Conservation (phyloP, 2,888 invertebrate genomes). For the Philopedon plagiatum region DNA sequence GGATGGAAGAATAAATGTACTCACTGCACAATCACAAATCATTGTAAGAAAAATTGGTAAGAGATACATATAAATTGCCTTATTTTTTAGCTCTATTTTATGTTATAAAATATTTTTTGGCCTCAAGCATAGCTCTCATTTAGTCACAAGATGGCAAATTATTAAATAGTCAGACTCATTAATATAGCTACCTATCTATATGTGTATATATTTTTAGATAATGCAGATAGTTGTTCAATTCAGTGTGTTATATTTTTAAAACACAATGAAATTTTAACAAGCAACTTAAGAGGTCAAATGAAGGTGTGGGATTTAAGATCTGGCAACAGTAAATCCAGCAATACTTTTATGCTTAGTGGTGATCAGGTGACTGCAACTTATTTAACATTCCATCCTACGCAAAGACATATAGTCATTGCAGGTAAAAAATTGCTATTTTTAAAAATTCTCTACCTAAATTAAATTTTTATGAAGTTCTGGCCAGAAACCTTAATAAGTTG, state of each 20-base stretch:
- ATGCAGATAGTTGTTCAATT: slow-evolving; percentile 87
- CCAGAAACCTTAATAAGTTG: no score
- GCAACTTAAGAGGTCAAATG: slow-evolving; percentile 90
- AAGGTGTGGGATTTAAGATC: slow-evolving; percentile 90
- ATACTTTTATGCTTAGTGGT: slow-evolving; percentile 82
- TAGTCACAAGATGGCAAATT: no score
- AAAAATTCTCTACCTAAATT: no score
- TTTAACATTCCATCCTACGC: slow-evolving; percentile 88
- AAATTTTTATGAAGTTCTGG: no score
- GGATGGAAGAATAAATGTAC: slow-evolving; percentile 80
- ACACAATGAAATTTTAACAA: slow-evolving; percentile 83
- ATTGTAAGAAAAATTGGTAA: slow-evolving; percentile 72
- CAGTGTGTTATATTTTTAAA: slow-evolving; percentile 83
- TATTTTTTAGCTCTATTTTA: slow-evolving; percentile 14
- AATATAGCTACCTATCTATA: neutral
- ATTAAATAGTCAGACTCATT: no score
- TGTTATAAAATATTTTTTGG: no score
- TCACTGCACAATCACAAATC: slow-evolving; percentile 70
- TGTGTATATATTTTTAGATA: slow-evolving; percentile 68
- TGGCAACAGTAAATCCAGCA: slow-evolving; percentile 74
- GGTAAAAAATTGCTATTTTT: no score
- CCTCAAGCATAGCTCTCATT: no score
- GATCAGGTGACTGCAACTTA: slow-evolving; percentile 83
- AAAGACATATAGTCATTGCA: slow-evolving; percentile 85
- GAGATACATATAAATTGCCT: slow-evolving; percentile 1